These are phyloP conservation scores for Thymelicus acteon DNA, from an alignment of 2,888 invertebrate genomes.

Conservation along the genomic window DNA sequence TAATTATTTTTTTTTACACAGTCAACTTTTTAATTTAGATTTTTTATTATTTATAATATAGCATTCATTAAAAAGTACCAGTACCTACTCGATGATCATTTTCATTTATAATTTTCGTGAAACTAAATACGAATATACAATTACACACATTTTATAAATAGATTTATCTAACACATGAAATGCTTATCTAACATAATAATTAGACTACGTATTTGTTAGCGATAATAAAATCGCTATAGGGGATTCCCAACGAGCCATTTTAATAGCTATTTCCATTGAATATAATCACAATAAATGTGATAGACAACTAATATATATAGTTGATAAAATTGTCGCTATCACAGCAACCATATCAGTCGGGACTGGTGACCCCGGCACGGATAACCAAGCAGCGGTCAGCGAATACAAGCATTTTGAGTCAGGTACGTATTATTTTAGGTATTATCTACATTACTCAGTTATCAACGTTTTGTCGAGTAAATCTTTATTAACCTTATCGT, in stretches of 20 bases:
- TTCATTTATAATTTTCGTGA: too few relatives aligned
- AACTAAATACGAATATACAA: too few relatives aligned
- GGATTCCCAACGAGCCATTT: constrained; percentile 36
- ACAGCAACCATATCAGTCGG: constrained; percentile 72
- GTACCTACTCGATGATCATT: too few relatives aligned
- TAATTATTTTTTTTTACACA: too few relatives aligned
- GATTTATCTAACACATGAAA: too few relatives aligned
- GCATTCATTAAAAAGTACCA: too few relatives aligned
- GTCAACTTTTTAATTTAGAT: too few relatives aligned
- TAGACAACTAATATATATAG: neutral
- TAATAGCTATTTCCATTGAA: neutral
- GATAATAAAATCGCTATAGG: constrained; percentile 20
- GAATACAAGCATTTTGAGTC: constrained; percentile 64
- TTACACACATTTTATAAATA: too few relatives aligned
- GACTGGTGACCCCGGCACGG: constrained; percentile 74
- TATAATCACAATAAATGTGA: neutral
- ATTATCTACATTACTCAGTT: neutral
- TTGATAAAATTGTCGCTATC: constrained; percentile 30
- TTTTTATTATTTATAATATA: too few relatives aligned
- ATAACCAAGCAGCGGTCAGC: constrained; percentile 71
- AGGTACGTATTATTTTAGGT: constrained; percentile 54
- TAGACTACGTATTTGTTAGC: neutral
- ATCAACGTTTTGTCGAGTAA: too few relatives aligned
- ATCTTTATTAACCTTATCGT: too few relatives aligned
- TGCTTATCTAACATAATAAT: too few relatives aligned